Base-by-base conservation (phyloP, 2,113 vertebrate species). In the Syngnathus scovelli region DNA sequence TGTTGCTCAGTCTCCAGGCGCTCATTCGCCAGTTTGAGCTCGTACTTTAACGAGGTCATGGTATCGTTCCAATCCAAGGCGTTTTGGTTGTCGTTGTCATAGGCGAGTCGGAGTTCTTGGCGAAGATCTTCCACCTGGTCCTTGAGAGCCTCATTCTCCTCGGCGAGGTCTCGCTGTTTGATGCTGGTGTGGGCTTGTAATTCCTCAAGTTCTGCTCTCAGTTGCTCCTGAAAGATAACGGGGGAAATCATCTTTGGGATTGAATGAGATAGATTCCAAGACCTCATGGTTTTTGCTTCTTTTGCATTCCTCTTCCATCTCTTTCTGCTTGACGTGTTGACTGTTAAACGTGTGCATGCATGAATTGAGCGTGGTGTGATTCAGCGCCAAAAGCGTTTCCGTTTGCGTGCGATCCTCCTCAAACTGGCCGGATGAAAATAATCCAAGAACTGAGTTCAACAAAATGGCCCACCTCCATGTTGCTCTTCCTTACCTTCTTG, bases 1-100 rank as follows among this genome's bases (percentile, higher is more conserved):
- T 93, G 93, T 51, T 91, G 92, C 70, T 95, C 92, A 49, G 89
- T 93, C 66, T 98, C 95, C 66, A 95, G 86, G 61, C 93, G 90
- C 21, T 88, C 90, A 7, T 81, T 89, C 0, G 92, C 75, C 62
- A 91, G 70, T 0, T 90, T 60, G 1, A 90, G 81, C 77, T 98
- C 95, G 4, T 92, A 79, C 83, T 91, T 95, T 10, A 95, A 38
- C 49, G 86, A 68, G 61, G 85, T 90, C 68, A 98, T 62, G 61
- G 96, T 93, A n/a, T 88, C 89, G 6, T 89, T 94, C 77, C 87
- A 93, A 61, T 92, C 93, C 54, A 90, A 92, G 67, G 92, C 78
- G 0, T 93, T 94, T 77, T 96, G 92, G 2, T 92, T 90, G 74
- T 96, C 89, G 6, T 91, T 83, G 72, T 97, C 94, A 23, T 92